These are phyloP conservation scores for Brachyptera risi DNA, from an alignment of 2,888 invertebrate species.

Conservation along the genomic window DNA sequence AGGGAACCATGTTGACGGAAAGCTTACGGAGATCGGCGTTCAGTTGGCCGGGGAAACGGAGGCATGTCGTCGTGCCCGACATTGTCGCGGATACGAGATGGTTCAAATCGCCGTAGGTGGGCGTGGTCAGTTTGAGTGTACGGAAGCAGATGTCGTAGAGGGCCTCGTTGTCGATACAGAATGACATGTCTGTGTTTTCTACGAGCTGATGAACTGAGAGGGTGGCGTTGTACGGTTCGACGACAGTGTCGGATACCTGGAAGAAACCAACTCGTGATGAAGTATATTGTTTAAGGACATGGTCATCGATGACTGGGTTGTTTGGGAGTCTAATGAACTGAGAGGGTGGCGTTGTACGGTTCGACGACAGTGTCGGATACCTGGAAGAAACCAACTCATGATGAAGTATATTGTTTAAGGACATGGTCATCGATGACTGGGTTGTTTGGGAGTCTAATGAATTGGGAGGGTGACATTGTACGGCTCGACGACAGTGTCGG, in stretches of 20 bases:
- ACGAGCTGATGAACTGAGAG: slow-evolving; percentile 81
- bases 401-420: no score
- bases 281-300: background rate
- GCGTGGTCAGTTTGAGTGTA: slow-evolving; percentile 76
- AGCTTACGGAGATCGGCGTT: slow-evolving; percentile 56
- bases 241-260: slow-evolving; percentile 65
- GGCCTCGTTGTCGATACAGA: slow-evolving; percentile 78
- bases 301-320: background rate
- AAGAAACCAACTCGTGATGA: background rate
- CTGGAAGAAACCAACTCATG: no score
- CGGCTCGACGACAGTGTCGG: no score
- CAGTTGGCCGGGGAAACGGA: slow-evolving; percentile 63
- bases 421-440: no score
- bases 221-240: slow-evolving; percentile 82
- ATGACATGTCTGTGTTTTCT: slow-evolving; percentile 85
- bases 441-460: no score
- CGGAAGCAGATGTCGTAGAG: slow-evolving; percentile 83
- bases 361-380: background rate
- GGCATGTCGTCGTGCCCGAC: slow-evolving; percentile 82
- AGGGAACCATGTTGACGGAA: slow-evolving; percentile 60
- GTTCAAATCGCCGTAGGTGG: slow-evolving; percentile 86
- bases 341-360: no score
- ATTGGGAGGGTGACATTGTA: no score
- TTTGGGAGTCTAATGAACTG: background rate
- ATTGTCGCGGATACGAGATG: slow-evolving; percentile 82